Base-by-base conservation (phyloP, 2,888 invertebrate species). In the Gortyna flavago region DNA sequence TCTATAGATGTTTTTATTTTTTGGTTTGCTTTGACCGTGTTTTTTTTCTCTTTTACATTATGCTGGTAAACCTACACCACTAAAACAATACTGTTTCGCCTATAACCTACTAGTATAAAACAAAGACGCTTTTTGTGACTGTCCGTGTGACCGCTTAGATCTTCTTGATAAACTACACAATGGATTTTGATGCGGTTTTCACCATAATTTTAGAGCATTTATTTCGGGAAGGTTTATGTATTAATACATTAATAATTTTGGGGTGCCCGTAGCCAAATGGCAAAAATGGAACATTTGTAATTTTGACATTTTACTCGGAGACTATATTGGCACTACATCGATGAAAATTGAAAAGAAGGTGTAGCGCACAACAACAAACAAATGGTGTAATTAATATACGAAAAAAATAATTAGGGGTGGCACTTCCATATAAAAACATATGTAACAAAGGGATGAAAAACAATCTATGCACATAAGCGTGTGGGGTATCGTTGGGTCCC, bases 1-100 rank as follows among this genome's bases (percentile, higher is more conserved):
- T 65, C 65, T 54, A 59, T 51, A 48, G 29, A 5, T 1, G 35
- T 18, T 38, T 80, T 68, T 25, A 16, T 70, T 69, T 61, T 67
- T 74, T 41, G 13, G n/a, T 59, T 65, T 61, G 29, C 32, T 62
- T 70, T 48, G 11, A 9, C 21, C 2, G 16, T 21, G 2, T 21
- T 51, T 57, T 51, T 57, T 57, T 44, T 29, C 3, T 69, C 8
- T 57, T 65, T 72, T 41, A 32, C 18, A 51, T 54, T 35, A 74
- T 51, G 35, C 35, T 38, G 16, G 21, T 21, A 65, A 65, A 44
- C 18, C 2, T 8, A 38, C 8, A 18, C 35, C 18, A 35, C n/a
- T 29, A 21, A 29, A 57, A 25, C n/a, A 41, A 64, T 64, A 8
- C 32, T 16, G n/a, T 5, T 54, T 70, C 25, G 5, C n/a, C 38